phyloP scores from a whole-genome alignment of 1,140 invertebrate genomes.

The Drosophila subobscura region DNA sequence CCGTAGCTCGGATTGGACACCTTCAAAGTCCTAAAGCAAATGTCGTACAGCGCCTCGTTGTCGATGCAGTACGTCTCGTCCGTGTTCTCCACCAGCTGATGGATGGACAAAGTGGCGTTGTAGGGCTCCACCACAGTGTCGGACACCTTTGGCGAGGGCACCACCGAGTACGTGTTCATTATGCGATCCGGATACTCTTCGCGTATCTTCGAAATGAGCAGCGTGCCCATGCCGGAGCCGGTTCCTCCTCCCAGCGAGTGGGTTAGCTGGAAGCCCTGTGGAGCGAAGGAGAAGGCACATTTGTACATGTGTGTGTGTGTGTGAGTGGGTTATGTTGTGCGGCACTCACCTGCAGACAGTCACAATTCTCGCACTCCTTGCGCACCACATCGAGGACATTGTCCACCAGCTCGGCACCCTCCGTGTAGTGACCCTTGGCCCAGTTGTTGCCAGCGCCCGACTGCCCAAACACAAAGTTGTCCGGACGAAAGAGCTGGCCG shows the following conservation, averaged over 20 bases:
- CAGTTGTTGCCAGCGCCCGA: constrained; percentile 84
- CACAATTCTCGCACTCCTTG: constrained; percentile 90
- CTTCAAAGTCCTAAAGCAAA: constrained; percentile 93
- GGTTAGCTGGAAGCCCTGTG: constrained; percentile 91
- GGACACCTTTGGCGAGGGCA: constrained; percentile 90
- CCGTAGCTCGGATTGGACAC: constrained; percentile 91
- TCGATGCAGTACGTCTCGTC: constrained; percentile 93
- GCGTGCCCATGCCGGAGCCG: constrained; percentile 91
- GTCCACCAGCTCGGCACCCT: constrained; percentile 90
- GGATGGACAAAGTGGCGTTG: constrained; percentile 91
- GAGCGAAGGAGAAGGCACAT: constrained; percentile 84
- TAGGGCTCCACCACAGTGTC: constrained; percentile 93
- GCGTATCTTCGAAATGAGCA: constrained; percentile 90
- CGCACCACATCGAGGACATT: constrained; percentile 91
- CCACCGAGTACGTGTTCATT: constrained; percentile 94
- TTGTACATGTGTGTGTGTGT: no score
- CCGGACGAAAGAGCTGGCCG: constrained; percentile 90
- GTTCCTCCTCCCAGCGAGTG: constrained; percentile 91
- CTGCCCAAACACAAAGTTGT: constrained; percentile 89
- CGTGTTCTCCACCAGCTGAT: constrained; percentile 92
- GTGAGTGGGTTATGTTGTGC: no score
- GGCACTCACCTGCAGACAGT: constrained; percentile 86
- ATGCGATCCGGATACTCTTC: constrained; percentile 93
- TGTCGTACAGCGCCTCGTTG: constrained; percentile 95
- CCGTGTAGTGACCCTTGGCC: constrained; percentile 91